Evolutionary conservation across 2,797 vertebrate genomes (phyloP), one percentile per base, ranked within the genome.

Genomic region (Acestrorhynchus altus): DNA sequence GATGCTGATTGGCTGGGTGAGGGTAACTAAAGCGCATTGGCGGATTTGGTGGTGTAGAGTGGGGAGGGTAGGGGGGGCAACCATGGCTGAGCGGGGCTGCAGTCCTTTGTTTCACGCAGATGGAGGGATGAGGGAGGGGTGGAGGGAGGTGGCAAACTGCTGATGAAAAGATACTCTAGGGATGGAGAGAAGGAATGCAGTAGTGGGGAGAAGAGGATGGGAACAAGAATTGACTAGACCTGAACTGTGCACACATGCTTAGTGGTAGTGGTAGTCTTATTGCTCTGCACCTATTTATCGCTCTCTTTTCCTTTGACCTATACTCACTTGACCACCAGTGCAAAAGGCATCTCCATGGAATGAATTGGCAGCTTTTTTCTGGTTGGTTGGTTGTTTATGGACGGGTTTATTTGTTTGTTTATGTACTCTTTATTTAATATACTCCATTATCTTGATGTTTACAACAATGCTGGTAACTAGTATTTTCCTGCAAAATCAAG

Each of bases 31-130:
- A 71, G 59, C 28, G 28, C 18, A 75, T 46, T 70, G 35, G 57
- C 44, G 47, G 54, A 64, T 42, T 11, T 59, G 72, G 61, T 76
- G 70, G 54, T 74, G 78, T 74, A 39, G 51, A 59, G 56, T 57
- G 44, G 31, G 60, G 60, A 31, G n/a, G 69, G 51, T 49, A 51
- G 60, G 40, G n/a, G 69, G 51, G 54, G 57, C 54, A 39, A 44
- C 56, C 13, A 16, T 54, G 51, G 10, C 67, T 40, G 44, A 56
- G 78, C 63, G 69, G 68, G 40, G 42, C 71, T 82, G 79, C 79
- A 75, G 72, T 82, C 73, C 73, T 85, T 86, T 84, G 81, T 80
- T 84, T 83, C 73, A 46, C 78, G 72, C 74, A 72, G 80, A 84
- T 77, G 67, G 67, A 81, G 70, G 73, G 72, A 77, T 76, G 64